Percentiles rank a stretch among this genome's conserved stretches.
Conservation (phyloP, 2,888 invertebrate genomes). For the Anaspis maculata region DNA sequence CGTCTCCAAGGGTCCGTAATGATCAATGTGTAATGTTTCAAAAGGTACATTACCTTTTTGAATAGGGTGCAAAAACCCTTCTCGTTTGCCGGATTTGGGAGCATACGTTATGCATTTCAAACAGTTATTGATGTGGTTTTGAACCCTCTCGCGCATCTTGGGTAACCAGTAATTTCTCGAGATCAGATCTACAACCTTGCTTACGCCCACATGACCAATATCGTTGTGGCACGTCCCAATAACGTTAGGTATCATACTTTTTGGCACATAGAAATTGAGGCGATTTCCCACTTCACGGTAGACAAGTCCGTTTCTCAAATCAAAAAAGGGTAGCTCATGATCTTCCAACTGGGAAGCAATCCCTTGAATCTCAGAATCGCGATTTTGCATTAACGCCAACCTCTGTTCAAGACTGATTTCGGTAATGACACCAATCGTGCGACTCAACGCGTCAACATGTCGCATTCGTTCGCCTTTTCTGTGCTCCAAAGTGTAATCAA, state of each 20-base stretch:
- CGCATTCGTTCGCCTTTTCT: conserved; percentile 18
- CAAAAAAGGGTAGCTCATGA: conserved; percentile 11
- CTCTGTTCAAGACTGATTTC: conserved; percentile 13
- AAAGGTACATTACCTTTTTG: conserved; percentile 3
- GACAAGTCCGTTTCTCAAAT: conserved; percentile 19
- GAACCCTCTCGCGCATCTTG: background rate
- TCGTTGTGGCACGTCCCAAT: conserved; percentile 9
- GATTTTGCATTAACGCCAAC: background rate
- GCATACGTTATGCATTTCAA: conserved; percentile 1
- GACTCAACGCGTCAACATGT: conserved; percentile 29
- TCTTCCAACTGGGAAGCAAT: conserved; percentile 16
- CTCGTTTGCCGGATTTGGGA: background rate
- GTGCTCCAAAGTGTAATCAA: conserved; percentile 17
- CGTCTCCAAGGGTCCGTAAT: conserved; percentile 2
- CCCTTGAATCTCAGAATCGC: conserved; percentile 17
- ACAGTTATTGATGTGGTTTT: background rate
- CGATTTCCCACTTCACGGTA: conserved; percentile 15
- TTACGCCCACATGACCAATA: conserved; percentile 6
- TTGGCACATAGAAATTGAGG: conserved; percentile 18
- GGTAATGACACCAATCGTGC: conserved; percentile 1
- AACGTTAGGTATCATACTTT: conserved; percentile 14
- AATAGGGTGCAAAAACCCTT: conserved; percentile 1
- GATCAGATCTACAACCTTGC: conserved; percentile 2
- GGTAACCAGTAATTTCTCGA: conserved; percentile 1
- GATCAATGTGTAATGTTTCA: conserved; percentile 1